Base-by-base conservation (phyloP, 2,888 invertebrate genomes). In the Ophraella communa region DNA sequence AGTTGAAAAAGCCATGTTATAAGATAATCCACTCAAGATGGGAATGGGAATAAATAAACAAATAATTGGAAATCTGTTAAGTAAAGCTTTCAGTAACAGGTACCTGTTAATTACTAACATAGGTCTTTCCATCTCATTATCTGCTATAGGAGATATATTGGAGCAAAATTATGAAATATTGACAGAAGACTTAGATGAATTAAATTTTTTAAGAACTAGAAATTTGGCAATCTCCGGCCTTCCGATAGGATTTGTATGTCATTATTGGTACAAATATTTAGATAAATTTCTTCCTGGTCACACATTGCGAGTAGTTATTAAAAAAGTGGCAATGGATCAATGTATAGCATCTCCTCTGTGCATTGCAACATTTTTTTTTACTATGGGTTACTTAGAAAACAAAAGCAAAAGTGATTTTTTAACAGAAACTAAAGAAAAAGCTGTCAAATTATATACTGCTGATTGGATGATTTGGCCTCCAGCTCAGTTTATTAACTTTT, bases 401-500 rank as follows among this genome's bases (percentile, higher is more conserved):
- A 84, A 86, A 65, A 85, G 86, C 1, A 77, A 84, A 54, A 77
- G 84, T 14, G 88, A 90, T 72, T 87, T 93, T 59, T 85, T 86
- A 68, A 80, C 85, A 42, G 93, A 94, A 83, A 84, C 93, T 30
- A 85, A 84, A 72, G 83, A 86, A 24, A 95, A 96, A 81, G 93
- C 92, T 18, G 87, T 87, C 85, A 87, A 84, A 70, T 83, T 96
- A 10, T 95, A 95, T 78, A 84, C 87, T 53, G 95, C 94, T 1
- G 96, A 97, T 80, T 96, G 95, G 93, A 78, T 93, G 4, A 88
- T 96, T 23, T 96, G 96, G 96, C 96, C 96, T 0, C 92, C 93
- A 4, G 95, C 95, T 1, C 96, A 97, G 80, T 84, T 94, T 44
- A 84, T 97, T n/a, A 97, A 96, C 81, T 97, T 97, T 82, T 94